phyloP scores from a whole-genome alignment of 2,797 vertebrate species.

The Lophura swinhoii region DNA sequence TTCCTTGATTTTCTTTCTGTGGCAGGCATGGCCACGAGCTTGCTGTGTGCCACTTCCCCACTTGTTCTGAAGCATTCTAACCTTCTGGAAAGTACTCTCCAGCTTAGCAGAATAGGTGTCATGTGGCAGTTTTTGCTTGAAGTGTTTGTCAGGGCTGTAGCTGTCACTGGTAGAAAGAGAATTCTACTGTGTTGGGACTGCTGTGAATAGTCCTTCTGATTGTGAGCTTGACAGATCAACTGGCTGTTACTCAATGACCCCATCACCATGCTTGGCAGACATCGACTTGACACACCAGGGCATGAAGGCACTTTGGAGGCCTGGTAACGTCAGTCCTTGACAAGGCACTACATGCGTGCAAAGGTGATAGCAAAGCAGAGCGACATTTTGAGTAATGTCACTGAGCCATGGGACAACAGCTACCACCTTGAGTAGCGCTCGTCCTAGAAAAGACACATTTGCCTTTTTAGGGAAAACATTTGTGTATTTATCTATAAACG shows the following conservation, averaged over 20 bases:
- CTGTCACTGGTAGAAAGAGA: neutral
- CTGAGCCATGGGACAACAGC: neutral
- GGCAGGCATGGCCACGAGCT: neutral
- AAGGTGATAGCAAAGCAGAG: neutral
- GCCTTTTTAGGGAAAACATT: neutral
- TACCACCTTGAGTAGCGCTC: no score
- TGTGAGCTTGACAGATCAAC: neutral
- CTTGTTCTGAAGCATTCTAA: neutral
- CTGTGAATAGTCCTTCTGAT: neutral
- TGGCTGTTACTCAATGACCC: neutral
- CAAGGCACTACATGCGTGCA: neutral
- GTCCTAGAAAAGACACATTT: neutral
- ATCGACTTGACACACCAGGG: neutral
- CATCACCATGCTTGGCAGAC: neutral
- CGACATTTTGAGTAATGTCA: neutral
- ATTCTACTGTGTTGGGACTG: neutral
- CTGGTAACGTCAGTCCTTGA: neutral
- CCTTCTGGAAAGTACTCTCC: fast-evolving
- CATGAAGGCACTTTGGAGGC: neutral
- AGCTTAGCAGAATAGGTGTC: neutral
- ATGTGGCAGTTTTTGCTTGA: neutral
- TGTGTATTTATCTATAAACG: neutral
- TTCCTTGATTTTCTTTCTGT: neutral
- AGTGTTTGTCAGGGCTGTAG: neutral
- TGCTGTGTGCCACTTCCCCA: neutral